Base-by-base conservation (phyloP, 1,140 invertebrate genomes). In the Hirudo medicinalis region DNA sequence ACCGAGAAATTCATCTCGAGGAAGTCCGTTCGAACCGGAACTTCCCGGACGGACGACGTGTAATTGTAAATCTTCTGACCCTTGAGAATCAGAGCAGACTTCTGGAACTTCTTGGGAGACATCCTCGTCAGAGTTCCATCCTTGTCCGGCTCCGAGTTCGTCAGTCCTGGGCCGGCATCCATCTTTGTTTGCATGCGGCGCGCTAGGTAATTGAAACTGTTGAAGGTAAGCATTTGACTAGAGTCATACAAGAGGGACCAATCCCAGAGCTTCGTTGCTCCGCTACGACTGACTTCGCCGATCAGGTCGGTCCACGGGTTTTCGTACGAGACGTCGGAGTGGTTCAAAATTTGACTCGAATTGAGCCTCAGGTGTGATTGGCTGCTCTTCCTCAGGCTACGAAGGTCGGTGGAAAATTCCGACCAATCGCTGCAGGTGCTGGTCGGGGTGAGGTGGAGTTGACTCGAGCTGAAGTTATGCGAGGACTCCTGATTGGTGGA, bases 41-140 rank as follows among this genome's bases (percentile, higher is more conserved):
- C 9, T 11, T 63, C 57, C 9, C 22, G 29, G 15, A 63, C 57
- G 13, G 57, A 32, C 4, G 57, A 63, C 57, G 57, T 63, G 57
- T 63, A 63, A 20, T 32, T 63, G 57, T 63, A 63, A 22, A 63
- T 63, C 29, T 63, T 63, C 57, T n/a, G 57, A 32, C 57, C 57
- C 8, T 63, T 63, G 8, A 63, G 29, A 11, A 63, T 63, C 22
- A 63, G 11, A 15, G 57, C 57, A n/a, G 57, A 63, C 29, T 63
- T 63, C 29, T 8, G 11, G 9, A 32, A 15, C 19, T 63, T 63
- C 22, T 32, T 63, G 8, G 22, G 22, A 11, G 57, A 63, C 8
- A 11, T 15, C 22, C 19, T 63, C 11, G 22, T 63, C 4, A 32
- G 29, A 13, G 22, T 32, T 20, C 8, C 8, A n/a, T 32, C 29